Evolutionary conservation across 2,113 vertebrate genomes (phyloP).

Genomic region (Dipodomys spectabilis): DNA sequence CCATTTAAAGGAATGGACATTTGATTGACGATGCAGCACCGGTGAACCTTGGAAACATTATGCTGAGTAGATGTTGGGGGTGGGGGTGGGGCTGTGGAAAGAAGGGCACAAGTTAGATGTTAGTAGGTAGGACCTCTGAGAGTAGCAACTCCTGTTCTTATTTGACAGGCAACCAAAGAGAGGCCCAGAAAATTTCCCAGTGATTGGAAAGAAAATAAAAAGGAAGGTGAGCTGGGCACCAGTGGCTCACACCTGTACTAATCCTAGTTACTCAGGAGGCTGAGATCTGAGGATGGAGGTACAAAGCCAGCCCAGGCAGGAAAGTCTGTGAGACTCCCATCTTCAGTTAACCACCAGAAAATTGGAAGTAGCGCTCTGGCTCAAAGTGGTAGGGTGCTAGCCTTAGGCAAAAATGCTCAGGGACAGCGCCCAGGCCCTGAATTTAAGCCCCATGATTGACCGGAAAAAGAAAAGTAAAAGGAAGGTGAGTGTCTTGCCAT

Average conservation of each 20-base stretch:
- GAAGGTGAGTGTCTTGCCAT: background rate
- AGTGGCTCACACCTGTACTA: no score
- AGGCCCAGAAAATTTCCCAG: background rate
- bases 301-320: no score
- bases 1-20: background rate
- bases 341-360: no score
- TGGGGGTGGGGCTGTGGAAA: no score
- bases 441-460: no score
- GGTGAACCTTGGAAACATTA: background rate
- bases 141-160: background rate
- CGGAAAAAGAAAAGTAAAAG: background rate
- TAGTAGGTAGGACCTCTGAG: fast-evolving
- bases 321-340: no score
- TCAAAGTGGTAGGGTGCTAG: no score
- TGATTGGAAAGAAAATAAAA: background rate
- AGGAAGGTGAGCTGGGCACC: background rate
- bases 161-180: background rate
- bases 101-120: background rate
- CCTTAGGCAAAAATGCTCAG: no score
- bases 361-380: no score
- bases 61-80: background rate
- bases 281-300: no score
- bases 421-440: no score
- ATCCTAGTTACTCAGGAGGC: no score
- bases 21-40: background rate